A percentile compares a stretch with the other conserved stretches of the same genome.
These are phyloP conservation scores for Xenentodon cancila DNA, from an alignment of 2,797 vertebrate species.

Conservation along the genomic window DNA sequence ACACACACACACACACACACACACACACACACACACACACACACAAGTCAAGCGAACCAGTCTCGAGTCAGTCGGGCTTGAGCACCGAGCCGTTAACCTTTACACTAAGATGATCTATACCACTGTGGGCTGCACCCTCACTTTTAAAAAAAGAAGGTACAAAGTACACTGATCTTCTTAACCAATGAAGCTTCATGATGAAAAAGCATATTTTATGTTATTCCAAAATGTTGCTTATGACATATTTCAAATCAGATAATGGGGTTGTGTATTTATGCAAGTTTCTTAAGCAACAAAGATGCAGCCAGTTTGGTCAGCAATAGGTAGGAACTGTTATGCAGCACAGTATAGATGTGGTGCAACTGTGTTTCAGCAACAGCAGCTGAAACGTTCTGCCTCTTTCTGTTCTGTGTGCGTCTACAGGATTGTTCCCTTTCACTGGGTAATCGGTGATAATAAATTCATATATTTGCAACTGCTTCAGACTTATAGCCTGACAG, in stretches of 20 bases:
- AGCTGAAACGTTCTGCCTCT: constrained; percentile 1
- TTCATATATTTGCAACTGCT: constrained; percentile 35
- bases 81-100: too few relatives aligned
- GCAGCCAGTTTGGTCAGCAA: neutral
- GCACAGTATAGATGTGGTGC: neutral
- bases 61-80: too few relatives aligned
- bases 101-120: too few relatives aligned
- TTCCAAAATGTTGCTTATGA: constrained; percentile 2
- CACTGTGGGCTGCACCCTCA: too few relatives aligned
- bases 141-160: too few relatives aligned
- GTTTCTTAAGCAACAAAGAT: constrained; percentile 5
- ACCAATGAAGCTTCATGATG: neutral
- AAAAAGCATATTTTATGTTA: neutral
- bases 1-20: too few relatives aligned
- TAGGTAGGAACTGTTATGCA: neutral
- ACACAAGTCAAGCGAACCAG: too few relatives aligned
- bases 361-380: constrained; percentile 4
- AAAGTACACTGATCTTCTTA: neutral
- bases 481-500: constrained; percentile 43
- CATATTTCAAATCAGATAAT: neutral
- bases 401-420: too few relatives aligned
- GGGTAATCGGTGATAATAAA: constrained; percentile 64
- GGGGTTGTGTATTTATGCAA: neutral
- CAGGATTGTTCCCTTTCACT: constrained; percentile 5
- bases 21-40: too few relatives aligned